phyloP scores from a whole-genome alignment of 2,113 vertebrate species.

The Tauraco erythrolophus region DNA sequence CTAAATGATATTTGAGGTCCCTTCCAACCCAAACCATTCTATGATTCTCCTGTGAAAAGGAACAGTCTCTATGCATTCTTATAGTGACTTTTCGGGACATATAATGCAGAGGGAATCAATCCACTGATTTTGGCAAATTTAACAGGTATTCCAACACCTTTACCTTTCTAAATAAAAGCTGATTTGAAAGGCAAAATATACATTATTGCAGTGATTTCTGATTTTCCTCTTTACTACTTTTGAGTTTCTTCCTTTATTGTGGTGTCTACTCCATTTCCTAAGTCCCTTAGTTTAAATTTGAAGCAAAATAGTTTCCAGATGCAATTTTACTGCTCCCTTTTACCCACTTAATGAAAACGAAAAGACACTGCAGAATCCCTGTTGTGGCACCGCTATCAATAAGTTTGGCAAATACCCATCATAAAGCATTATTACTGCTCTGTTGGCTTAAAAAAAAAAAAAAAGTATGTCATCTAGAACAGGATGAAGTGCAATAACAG shows the following conservation, averaged over 20 bases:
- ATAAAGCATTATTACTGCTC: not conserved
- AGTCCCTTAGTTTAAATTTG: not conserved
- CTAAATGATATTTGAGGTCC: too few species aligned
- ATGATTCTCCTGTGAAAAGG: not conserved
- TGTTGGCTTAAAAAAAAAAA: not conserved
- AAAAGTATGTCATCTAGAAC: not conserved
- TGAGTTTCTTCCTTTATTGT: not conserved
- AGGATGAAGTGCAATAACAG: not conserved
- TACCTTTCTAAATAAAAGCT: not conserved
- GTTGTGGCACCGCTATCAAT: constrained; percentile 15
- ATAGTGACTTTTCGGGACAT: not conserved
- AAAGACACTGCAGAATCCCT: constrained; percentile 30
- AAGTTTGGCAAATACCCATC: constrained; percentile 1
- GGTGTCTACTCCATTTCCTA: constrained; percentile 5
- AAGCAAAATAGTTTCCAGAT: constrained; percentile 59
- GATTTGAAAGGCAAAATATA: not conserved
- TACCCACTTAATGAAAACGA: constrained; percentile 42
- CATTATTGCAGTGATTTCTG: not conserved
- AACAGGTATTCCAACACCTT: not conserved
- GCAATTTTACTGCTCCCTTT: constrained; percentile 51
- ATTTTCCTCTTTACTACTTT: not conserved
- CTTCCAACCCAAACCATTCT: too few species aligned
- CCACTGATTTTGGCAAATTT: not conserved
- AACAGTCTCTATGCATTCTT: not conserved
- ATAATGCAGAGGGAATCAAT: not conserved